phyloP scores from a whole-genome alignment of 2,888 invertebrate species.

The Calameuta idolon region DNA sequence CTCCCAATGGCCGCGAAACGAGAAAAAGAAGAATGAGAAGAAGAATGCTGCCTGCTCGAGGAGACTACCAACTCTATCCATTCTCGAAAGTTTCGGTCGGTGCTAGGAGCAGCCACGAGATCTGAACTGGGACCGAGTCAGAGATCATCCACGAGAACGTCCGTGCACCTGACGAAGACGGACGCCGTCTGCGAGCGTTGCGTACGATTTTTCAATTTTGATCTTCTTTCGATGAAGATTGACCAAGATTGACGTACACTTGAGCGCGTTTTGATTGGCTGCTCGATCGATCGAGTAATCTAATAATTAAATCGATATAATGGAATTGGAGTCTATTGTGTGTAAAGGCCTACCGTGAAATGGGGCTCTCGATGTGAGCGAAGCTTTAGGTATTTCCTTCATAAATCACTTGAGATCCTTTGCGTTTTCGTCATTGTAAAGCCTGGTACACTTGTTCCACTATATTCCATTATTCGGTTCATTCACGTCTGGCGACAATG shows the following conservation, averaged over 20 bases:
- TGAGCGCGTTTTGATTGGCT: background rate
- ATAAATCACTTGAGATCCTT: constrained; percentile 56
- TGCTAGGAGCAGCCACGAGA: background rate
- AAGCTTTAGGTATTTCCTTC: constrained; percentile 22
- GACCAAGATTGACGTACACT: background rate
- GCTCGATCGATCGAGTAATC: background rate
- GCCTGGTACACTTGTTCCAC: constrained; percentile 59
- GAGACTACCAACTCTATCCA: background rate
- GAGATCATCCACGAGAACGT: background rate
- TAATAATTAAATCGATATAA: background rate
- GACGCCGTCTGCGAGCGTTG: background rate
- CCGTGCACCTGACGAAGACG: background rate
- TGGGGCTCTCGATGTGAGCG: background rate
- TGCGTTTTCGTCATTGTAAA: constrained; percentile 51
- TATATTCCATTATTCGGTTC: constrained; percentile 48
- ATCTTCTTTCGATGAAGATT: background rate
- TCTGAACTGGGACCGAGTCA: too few species aligned
- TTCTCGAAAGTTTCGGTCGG: background rate
- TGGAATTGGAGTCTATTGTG: background rate
- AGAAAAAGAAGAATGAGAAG: background rate
- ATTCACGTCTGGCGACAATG: constrained; percentile 60
- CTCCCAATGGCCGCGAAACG: background rate
- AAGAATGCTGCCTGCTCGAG: background rate
- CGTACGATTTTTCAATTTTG: background rate
- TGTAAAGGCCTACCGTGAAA: background rate